Base-by-base conservation (phyloP, 2,797 vertebrate species). In the Darevskia mixta region DNA sequence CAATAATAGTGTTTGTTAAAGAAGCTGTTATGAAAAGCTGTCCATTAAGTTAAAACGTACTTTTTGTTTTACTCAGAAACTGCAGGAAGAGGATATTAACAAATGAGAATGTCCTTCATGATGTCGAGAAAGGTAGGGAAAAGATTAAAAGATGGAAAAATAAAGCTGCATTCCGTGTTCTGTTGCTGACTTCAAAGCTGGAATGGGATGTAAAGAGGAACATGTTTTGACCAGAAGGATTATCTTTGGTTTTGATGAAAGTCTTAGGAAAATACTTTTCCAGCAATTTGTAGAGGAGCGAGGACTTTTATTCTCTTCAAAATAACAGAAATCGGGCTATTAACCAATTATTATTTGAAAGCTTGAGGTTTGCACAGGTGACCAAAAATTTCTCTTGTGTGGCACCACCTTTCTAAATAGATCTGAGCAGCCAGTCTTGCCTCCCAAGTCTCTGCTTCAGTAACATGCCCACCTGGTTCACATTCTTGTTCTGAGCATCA, bases 11-110 rank as follows among this genome's bases (percentile, higher is more conserved):
- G 41, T 89, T 93, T 91, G 29, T 55, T 55, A 76, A 84, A 92
- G 41, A 72, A 66, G 32, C 58, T 20, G 41, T 77, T 79, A 13
- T 67, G 79, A 73, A 87, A 64, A 0, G 4, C 5, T 83, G 82
- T 91, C 86, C 61, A 58, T 82, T 27, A 69, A 89, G 71, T 87
- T 90, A 35, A 61, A 9, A 67, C 1, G 32, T 85, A 69, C 35
- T n/a, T 80, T 83, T 91, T 86, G 75, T 91, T 93, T 91, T 83
- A 32, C 49, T 90, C 76, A 82, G 87, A 93, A 89, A 61, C 85
- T 94, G 45, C 81, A 87, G 79, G 82, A 90, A 88, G 75, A 29
- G 69, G 84, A 66, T 77, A 78, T 11, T 91, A 88, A 72, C 86
- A 87, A 35, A 66, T 6, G 0, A 82, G 73, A 88, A 75, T 9